Conservation (phyloP, 2,888 invertebrate genomes). For the Trichopria drosophilae region DNA sequence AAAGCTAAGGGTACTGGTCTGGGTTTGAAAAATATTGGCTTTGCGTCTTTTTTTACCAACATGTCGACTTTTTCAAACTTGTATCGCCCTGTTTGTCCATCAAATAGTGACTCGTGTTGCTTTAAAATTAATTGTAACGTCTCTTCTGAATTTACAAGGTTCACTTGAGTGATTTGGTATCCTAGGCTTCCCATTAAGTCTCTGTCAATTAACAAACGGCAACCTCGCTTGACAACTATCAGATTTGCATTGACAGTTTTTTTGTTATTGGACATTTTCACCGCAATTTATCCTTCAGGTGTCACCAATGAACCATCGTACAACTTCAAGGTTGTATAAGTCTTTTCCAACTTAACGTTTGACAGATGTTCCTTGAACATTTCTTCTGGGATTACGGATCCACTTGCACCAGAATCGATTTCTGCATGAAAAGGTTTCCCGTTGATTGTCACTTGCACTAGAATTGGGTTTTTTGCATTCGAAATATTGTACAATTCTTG, state of each 20-base stretch:
- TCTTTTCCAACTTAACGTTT: constrained; percentile 7
- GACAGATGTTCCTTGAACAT: constrained; percentile 7
- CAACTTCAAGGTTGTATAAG: constrained; percentile 16
- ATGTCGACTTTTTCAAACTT: neutral
- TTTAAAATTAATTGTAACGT: constrained; percentile 8
- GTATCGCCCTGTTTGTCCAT: neutral
- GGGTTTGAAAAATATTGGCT: neutral
- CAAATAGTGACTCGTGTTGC: constrained; percentile 12
- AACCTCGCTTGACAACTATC: constrained; percentile 26
- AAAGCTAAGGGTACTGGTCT: too few species aligned
- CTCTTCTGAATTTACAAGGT: too few species aligned
- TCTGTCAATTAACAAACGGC: constrained; percentile 26
- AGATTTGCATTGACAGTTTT: constrained; percentile 9
- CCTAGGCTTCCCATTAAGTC: constrained; percentile 31
- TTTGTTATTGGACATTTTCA: constrained; percentile 12
- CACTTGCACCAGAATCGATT: constrained; percentile 42
- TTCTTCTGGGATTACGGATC: constrained; percentile 28
- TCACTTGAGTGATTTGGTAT: constrained; percentile 21
- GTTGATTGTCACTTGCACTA: constrained; percentile 32
- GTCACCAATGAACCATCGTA: constrained; percentile 26
- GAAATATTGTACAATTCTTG: too few species aligned
- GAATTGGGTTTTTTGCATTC: constrained; percentile 1
- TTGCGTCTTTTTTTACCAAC: neutral
- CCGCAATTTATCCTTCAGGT: constrained; percentile 29
- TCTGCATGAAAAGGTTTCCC: constrained; percentile 36